phyloP scores from a whole-genome alignment of 2,797 vertebrate species.

The Spea hammondii region DNA sequence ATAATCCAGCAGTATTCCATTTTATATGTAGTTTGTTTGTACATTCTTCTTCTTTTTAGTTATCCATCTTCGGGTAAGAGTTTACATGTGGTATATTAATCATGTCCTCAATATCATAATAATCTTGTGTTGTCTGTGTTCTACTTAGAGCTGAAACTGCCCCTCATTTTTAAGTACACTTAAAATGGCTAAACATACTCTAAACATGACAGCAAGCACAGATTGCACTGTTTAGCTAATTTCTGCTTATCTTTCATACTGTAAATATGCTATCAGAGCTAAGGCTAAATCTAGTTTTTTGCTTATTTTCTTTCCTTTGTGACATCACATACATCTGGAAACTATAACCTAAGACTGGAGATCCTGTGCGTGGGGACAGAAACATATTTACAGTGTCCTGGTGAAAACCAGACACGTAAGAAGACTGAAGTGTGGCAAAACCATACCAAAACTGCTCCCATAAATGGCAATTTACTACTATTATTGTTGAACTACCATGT shows the following conservation, averaged over 20 bases:
- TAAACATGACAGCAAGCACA: neutral
- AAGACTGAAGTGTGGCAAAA: neutral
- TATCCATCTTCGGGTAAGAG: neutral
- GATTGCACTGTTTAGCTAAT: slow-evolving; percentile 8
- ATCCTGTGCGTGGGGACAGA: neutral
- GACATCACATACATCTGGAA: slow-evolving; percentile 26
- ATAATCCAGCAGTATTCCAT: neutral
- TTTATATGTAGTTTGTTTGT: neutral
- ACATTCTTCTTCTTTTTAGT: neutral
- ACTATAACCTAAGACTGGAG: neutral
- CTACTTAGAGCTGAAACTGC: neutral
- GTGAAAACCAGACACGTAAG: slow-evolving; percentile 4
- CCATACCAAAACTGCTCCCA: neutral
- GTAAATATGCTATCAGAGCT: neutral
- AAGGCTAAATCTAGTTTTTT: neutral
- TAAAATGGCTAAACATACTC: neutral
- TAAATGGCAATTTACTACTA: neutral
- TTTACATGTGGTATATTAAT: slow-evolving; percentile 17
- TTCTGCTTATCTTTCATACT: neutral
- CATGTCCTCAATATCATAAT: neutral
- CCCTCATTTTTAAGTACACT: neutral
- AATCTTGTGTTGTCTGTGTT: slow-evolving; percentile 23
- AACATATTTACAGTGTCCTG: slow-evolving; percentile 13
- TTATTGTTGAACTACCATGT: neutral
- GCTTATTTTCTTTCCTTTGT: neutral